Evolutionary conservation across 2,113 vertebrate genomes (phyloP).

Genomic region (Oophaga pumilio): DNA sequence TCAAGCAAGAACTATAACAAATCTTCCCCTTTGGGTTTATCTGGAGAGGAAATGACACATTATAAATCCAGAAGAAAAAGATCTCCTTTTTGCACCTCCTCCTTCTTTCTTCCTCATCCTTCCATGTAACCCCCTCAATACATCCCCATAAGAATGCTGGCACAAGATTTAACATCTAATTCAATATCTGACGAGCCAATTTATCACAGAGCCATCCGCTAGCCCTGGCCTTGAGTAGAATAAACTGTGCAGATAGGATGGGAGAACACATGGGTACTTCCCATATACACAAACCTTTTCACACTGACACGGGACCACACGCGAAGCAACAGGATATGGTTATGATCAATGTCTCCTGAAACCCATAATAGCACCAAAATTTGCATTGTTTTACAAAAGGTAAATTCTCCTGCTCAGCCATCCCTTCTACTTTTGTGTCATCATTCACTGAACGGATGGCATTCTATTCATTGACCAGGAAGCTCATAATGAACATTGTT

Average conservation of each 20-base stretch:
- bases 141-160: constrained; percentile 64
- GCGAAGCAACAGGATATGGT: not conserved
- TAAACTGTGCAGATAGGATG: constrained; percentile 66
- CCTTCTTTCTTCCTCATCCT: constrained; percentile 39
- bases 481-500: not conserved
- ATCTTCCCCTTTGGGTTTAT: constrained; percentile 79
- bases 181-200: constrained; percentile 79
- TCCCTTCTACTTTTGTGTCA: not conserved
- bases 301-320: not conserved
- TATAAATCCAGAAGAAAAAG: constrained; percentile 80
- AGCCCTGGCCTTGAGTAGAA: constrained; percentile 76
- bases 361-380: not conserved
- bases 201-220: constrained; percentile 74
- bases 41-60: constrained; percentile 77
- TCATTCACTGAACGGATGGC: not conserved
- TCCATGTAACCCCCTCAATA: constrained; percentile 65
- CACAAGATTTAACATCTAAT: constrained; percentile 88
- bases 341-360: not conserved
- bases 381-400: not conserved
- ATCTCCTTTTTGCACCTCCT: constrained; percentile 61
- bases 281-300: not conserved
- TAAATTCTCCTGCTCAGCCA: not conserved
- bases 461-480: not conserved
- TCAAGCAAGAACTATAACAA: constrained; percentile 77
- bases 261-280: constrained; percentile 26